phyloP scores from a whole-genome alignment of 2,888 invertebrate genomes.

The Hyalella azteca region DNA sequence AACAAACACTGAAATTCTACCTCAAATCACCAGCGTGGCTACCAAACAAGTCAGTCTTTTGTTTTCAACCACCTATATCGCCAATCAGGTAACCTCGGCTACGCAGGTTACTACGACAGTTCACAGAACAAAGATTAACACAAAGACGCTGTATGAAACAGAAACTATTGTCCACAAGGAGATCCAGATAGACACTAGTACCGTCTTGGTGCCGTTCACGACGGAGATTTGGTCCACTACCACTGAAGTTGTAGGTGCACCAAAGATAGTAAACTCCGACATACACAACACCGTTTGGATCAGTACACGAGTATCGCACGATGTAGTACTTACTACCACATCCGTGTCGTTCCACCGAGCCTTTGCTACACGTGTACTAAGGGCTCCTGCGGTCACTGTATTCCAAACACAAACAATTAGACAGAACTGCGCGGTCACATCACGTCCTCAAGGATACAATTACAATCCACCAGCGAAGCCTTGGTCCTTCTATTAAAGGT shows the following conservation, averaged over 20 bases:
- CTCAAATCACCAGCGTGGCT: background rate
- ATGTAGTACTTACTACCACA: background rate
- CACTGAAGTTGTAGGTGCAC: background rate
- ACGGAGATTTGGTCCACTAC: background rate
- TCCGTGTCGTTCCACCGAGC: background rate
- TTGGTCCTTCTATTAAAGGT: slow-evolving; percentile 11
- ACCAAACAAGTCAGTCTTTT: background rate
- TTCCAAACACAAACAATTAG: background rate
- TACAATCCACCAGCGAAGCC: background rate
- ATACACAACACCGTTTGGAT: background rate
- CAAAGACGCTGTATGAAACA: background rate
- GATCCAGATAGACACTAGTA: background rate
- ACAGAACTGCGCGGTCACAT: background rate
- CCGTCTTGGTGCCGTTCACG: background rate
- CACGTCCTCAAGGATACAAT: background rate
- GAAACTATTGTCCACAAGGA: background rate
- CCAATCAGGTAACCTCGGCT: background rate
- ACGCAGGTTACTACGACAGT: background rate
- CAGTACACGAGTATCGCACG: background rate
- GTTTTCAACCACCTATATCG: background rate
- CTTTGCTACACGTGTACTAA: background rate
- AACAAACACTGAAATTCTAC: background rate
- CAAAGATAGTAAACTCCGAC: background rate
- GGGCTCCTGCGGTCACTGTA: background rate
- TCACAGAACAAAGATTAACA: background rate